Evolutionary conservation across 92 coral and sea anemone species (phyloP), one percentile per base, ranked within the genome.

Genomic region (Desmophyllum pertusum): DNA sequence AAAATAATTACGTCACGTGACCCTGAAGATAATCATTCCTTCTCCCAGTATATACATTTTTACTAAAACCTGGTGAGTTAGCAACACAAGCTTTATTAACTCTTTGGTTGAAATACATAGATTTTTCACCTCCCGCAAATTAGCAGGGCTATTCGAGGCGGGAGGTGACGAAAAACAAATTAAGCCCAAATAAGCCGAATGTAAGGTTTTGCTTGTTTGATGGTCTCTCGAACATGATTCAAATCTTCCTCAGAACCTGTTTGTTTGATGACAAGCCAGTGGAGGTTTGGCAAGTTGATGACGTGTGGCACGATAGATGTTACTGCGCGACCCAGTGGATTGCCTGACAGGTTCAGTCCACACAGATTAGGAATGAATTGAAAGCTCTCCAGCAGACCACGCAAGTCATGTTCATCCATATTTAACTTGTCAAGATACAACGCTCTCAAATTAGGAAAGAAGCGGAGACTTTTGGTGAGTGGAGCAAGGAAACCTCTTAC

Each of bases 271-370:
- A 5, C 2, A 9, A 63, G 37, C 27, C 0, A 10, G 18, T 0
- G 38, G 10, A 63, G 68, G 29, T 10, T 27, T 17, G 13, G 17
- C 68, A 63, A 63, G 19, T 63, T 63, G 68, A 27, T 30, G 38
- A 63, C 68, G 68, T 29, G 19, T 30, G 68, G 68, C 68, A 63
- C 68, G 68, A 63, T 29, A 63, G 68, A 63, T 63, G 17, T 63
- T 15, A 63, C 38, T 6, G 68, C 18, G 38, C 9, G 36, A 63
- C 68, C 68, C 18, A 63, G 37, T 29, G 68, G 68, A 63, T 63
- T 30, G 38, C 3, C 3, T 30, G 68, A 63, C 19, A 63, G 38
- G 38, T 6, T 3, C 17, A 63, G 68, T 10, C 0, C 3, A 0
- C 3, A 23, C 13, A 61, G 67, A 61, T 30, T 6, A 61, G 36